These are phyloP conservation scores for Oceanodroma tethys DNA, from an alignment of 2,113 vertebrate genomes.

Conservation along the genomic window DNA sequence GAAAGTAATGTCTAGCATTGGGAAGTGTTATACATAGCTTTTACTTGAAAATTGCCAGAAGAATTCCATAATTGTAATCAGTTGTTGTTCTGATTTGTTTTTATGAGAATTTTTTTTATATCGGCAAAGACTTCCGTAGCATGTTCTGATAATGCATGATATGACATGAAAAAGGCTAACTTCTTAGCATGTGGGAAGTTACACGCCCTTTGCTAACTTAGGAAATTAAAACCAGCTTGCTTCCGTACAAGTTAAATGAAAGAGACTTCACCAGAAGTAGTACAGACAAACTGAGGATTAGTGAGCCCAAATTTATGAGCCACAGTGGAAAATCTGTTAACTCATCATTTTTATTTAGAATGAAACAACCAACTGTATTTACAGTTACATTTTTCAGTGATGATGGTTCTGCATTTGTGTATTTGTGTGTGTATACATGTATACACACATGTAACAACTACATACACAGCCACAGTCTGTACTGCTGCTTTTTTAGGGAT, in stretches of 20 bases:
- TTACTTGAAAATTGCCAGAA: background rate
- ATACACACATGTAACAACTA: background rate
- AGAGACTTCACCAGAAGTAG: background rate
- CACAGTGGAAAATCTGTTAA: background rate
- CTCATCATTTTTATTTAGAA: background rate
- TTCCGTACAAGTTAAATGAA: background rate
- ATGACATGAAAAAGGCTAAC: background rate
- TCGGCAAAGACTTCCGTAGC: background rate
- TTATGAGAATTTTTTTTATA: background rate
- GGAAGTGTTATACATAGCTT: background rate
- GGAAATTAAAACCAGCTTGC: background rate
- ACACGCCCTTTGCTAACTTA: background rate
- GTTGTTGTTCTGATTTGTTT: background rate
- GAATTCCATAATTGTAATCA: background rate
- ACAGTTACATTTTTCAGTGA: background rate
- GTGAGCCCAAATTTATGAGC: background rate
- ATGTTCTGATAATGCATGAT: background rate
- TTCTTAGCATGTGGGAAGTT: background rate
- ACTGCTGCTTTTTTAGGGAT: background rate
- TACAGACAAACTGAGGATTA: background rate
- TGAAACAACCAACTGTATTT: background rate
- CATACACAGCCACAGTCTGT: background rate
- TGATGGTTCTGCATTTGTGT: background rate
- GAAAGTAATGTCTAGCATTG: conserved; percentile 45
- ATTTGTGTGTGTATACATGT: background rate